Conservation (phyloP, 30 jellyfish, hydroid and myxozoan genomes). For the Nemopilema nomurai region DNA sequence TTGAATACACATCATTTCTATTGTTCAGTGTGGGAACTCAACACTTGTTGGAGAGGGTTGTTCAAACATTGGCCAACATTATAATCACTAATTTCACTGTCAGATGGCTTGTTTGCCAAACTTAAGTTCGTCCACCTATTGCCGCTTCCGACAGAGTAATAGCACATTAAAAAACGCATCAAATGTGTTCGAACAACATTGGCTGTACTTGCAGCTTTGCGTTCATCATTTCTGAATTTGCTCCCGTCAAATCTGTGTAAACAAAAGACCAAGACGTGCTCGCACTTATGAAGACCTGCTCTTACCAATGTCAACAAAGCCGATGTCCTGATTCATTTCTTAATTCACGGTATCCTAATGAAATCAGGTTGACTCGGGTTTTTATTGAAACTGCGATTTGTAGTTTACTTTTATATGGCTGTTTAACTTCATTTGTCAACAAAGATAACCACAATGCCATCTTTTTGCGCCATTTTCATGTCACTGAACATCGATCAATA, state of each 20-base stretch:
- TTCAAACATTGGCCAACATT: slow-evolving; percentile 36
- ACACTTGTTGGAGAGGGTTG: slow-evolving; percentile 58
- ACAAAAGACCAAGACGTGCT: neutral
- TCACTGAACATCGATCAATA: neutral
- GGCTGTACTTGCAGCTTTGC: slow-evolving; percentile 46
- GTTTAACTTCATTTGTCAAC: neutral
- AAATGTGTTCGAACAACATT: slow-evolving; percentile 53
- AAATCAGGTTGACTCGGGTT: neutral
- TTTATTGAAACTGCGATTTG: neutral
- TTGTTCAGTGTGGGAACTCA: slow-evolving; percentile 65
- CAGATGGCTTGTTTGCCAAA: slow-evolving; percentile 65
- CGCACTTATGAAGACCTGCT: slow-evolving; percentile 48
- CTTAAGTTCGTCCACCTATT: slow-evolving; percentile 43
- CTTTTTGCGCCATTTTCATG: neutral
- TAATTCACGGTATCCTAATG: neutral
- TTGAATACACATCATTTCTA: slow-evolving; percentile 16
- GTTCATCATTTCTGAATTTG: slow-evolving; percentile 25
- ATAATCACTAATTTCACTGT: slow-evolving; percentile 37
- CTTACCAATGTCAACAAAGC: slow-evolving; percentile 28
- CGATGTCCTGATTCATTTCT: neutral
- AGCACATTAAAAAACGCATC: slow-evolving; percentile 44
- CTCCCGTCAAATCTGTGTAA: slow-evolving; percentile 35
- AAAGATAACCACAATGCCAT: neutral
- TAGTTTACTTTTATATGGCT: neutral
- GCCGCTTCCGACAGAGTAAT: slow-evolving; percentile 63